phyloP scores from a whole-genome alignment of 2,888 invertebrate species.

The Gymnocheta viridis region DNA sequence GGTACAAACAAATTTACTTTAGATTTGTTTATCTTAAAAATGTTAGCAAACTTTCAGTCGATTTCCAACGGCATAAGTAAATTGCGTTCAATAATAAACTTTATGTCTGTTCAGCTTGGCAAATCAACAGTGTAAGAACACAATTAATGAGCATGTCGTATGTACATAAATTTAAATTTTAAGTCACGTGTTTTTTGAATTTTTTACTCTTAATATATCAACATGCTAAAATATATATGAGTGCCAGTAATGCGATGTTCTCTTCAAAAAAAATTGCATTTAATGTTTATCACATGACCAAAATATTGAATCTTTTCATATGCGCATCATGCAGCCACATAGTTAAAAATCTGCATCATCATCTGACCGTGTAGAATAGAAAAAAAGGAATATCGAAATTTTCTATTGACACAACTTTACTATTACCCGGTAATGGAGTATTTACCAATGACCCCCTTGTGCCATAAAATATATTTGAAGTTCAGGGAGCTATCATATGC shows the following conservation, averaged over 20 bases:
- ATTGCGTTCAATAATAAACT: not conserved
- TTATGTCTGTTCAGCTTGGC: no score
- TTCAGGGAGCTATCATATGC: not conserved
- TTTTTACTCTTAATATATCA: not conserved
- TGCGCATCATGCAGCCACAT: no score
- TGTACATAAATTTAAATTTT: not conserved
- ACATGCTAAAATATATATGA: not conserved
- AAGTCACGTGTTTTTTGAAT: not conserved
- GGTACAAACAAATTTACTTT: no score
- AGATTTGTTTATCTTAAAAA: no score
- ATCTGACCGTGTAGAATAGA: not conserved
- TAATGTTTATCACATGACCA: constrained; percentile 9
- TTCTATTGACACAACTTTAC: constrained; percentile 9
- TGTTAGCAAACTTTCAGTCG: not conserved
- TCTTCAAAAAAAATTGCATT: not conserved
- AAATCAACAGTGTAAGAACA: not conserved
- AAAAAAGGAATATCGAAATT: not conserved
- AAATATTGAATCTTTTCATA: not conserved
- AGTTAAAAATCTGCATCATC: no score
- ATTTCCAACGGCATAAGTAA: constrained; percentile 11
- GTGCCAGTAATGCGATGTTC: not conserved
- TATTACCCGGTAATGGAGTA: not conserved
- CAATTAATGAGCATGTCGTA: not conserved
- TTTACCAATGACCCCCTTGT: constrained; percentile 9
- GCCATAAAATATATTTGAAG: constrained; percentile 17